Percentiles rank a stretch among this genome's conserved stretches.
Evolutionary conservation across 2,797 vertebrate species (phyloP).

Genomic region (Denticeps clupeoides): DNA sequence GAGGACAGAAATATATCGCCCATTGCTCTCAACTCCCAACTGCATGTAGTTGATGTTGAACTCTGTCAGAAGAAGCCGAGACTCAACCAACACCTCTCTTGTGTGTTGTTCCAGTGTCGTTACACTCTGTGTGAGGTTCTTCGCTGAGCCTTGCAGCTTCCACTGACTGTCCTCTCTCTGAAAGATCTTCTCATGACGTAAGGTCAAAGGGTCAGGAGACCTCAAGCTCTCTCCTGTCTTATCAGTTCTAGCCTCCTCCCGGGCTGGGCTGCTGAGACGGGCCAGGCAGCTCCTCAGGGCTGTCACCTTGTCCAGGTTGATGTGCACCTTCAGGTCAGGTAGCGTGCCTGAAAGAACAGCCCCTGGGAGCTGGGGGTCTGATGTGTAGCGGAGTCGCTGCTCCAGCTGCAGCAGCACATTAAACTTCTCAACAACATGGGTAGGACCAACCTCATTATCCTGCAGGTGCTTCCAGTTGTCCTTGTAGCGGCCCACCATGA

Average conservation of each 20-base stretch:
- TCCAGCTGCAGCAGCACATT: slow-evolving; percentile 88
- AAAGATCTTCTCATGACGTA: slow-evolving; percentile 81
- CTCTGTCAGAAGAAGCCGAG: slow-evolving; percentile 84
- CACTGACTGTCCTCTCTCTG: slow-evolving; percentile 68
- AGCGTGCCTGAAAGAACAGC: slow-evolving; percentile 84
- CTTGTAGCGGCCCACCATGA: slow-evolving; percentile 90
- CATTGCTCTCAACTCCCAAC: slow-evolving; percentile 85
- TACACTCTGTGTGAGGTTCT: slow-evolving; percentile 86
- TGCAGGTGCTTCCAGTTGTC: slow-evolving; percentile 97
- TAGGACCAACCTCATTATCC: slow-evolving; percentile 86
- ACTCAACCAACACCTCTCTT: slow-evolving; percentile 87
- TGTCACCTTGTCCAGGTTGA: slow-evolving; percentile 91
- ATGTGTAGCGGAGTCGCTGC: slow-evolving; percentile 86
- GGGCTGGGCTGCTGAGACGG: slow-evolving; percentile 56
- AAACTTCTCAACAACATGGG: slow-evolving; percentile 94
- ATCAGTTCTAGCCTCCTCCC: slow-evolving; percentile 22
- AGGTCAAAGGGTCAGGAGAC: slow-evolving; percentile 56
- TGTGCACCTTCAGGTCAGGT: slow-evolving; percentile 91
- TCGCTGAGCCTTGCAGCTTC: slow-evolving; percentile 78
- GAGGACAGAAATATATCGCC: slow-evolving; percentile 90
- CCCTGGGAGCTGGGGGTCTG: slow-evolving; percentile 91
- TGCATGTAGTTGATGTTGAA: slow-evolving; percentile 97
- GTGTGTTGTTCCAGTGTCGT: slow-evolving; percentile 87
- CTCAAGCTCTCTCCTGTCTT: slow-evolving; percentile 31
- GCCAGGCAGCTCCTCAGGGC: slow-evolving; percentile 80